Percentiles rank a stretch among this genome's conserved stretches.
Evolutionary conservation across 2,797 vertebrate species (phyloP).

Genomic region (Tachyglossus aculeatus): DNA sequence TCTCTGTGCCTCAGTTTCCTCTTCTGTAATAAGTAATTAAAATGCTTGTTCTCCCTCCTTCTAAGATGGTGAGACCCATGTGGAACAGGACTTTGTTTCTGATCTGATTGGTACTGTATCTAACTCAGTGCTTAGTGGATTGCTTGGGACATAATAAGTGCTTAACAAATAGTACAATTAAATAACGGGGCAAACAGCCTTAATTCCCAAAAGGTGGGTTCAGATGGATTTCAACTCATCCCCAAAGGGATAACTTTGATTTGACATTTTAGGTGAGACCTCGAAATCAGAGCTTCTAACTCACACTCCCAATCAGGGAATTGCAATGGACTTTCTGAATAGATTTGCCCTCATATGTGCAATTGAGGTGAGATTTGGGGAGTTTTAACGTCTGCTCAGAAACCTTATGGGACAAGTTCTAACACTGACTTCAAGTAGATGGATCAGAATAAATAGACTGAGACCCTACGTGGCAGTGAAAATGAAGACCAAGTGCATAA

Average conservation of each 20-base stretch:
- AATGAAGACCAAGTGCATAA: background rate
- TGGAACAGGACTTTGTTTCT: too few species aligned
- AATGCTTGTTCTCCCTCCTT: too few species aligned
- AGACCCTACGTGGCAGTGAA: background rate
- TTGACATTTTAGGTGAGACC: background rate
- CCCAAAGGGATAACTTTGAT: background rate
- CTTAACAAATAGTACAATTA: too few species aligned
- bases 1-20: too few species aligned
- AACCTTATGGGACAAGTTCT: background rate
- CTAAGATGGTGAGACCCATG: too few species aligned
- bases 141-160: too few species aligned
- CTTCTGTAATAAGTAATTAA: too few species aligned
- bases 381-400: constrained; percentile 16
- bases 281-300: background rate
- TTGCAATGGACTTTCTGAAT: background rate
- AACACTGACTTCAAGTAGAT: background rate
- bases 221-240: too few species aligned
- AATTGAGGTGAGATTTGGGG: constrained; percentile 9
- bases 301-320: background rate
- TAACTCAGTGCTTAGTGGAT: too few species aligned
- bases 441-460: background rate
- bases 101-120: too few species aligned
- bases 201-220: too few species aligned
- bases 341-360: background rate
- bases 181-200: too few species aligned